These are phyloP conservation scores for Gephyroberyx darwinii DNA, from an alignment of 2,797 vertebrate genomes.

Conservation along the genomic window DNA sequence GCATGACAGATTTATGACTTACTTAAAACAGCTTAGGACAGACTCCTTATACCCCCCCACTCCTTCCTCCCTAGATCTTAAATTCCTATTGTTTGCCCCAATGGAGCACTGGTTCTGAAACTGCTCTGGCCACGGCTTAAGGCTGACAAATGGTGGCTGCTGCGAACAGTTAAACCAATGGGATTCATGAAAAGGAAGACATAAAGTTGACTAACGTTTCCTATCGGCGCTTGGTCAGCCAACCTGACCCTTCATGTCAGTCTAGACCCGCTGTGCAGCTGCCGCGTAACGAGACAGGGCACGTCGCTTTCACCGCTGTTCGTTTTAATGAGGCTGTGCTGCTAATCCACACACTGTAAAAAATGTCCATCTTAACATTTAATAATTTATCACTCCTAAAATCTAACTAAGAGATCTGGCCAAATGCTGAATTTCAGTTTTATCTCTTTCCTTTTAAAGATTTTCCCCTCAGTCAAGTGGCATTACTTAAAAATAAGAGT, in stretches of 20 bases:
- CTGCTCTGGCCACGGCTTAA: background rate
- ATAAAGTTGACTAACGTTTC: constrained; percentile 16
- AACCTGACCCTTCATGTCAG: background rate
- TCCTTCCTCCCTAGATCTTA: constrained; percentile 8
- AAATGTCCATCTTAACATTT: background rate
- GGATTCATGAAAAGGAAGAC: constrained; percentile 2
- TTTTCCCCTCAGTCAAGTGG: no score
- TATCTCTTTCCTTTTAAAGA: no score
- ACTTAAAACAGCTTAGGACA: constrained; percentile 22
- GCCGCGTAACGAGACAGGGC: constrained; percentile 22
- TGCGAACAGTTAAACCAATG: background rate
- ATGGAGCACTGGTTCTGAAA: constrained; percentile 5
- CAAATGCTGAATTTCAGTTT: no score
- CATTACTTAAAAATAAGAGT: no score
- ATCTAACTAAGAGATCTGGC: no score
- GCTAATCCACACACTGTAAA: background rate
- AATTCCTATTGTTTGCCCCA: constrained; percentile 12
- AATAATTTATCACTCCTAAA: no score
- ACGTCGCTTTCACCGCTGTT: constrained; percentile 9
- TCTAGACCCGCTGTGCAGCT: constrained; percentile 10
- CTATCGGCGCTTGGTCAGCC: background rate
- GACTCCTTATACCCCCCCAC: background rate
- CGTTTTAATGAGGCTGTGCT: constrained; percentile 19
- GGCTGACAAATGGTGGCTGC: constrained; percentile 3
- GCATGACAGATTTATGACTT: constrained; percentile 35